Evolutionary conservation across 2,888 invertebrate species (phyloP).

Genomic region (Phaedon cochleariae): DNA sequence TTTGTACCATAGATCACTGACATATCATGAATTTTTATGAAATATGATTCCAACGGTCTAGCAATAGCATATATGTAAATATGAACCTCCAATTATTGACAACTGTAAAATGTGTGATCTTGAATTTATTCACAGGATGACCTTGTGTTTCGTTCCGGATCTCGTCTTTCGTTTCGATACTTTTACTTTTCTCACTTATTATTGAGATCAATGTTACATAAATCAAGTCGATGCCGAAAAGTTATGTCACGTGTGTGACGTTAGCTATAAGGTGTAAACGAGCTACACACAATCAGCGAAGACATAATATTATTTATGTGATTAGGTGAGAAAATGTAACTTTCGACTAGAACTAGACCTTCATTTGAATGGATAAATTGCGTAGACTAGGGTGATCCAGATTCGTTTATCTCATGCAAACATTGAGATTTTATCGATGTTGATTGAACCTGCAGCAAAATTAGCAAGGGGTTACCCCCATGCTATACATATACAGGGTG

Average conservation of each 20-base stretch:
- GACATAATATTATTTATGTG: neutral
- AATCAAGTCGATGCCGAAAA: neutral
- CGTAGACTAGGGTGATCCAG: too few species aligned
- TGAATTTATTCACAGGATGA: conserved; percentile 18
- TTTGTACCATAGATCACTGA: too few species aligned
- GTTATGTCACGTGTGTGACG: neutral
- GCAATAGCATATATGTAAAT: too few species aligned
- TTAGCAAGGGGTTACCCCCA: too few species aligned
- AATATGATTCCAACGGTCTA: too few species aligned
- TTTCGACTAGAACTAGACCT: neutral
- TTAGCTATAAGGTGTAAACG: too few species aligned
- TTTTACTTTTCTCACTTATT: conserved; percentile 21
- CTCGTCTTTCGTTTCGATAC: conserved; percentile 12
- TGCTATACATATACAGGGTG: too few species aligned
- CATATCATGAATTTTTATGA: too few species aligned
- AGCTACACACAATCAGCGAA: neutral
- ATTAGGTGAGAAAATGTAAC: neutral
- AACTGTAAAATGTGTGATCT: conserved; percentile 14
- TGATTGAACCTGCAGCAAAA: too few species aligned
- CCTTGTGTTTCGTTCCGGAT: conserved; percentile 26
- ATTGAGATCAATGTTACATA: conserved; percentile 19
- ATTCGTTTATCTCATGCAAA: too few species aligned
- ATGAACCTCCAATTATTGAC: neutral
- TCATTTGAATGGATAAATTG: too few species aligned
- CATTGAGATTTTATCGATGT: too few species aligned